These are phyloP conservation scores for Salvelinus sp. DNA, from an alignment of 2,113 vertebrate genomes.

Conservation along the genomic window DNA sequence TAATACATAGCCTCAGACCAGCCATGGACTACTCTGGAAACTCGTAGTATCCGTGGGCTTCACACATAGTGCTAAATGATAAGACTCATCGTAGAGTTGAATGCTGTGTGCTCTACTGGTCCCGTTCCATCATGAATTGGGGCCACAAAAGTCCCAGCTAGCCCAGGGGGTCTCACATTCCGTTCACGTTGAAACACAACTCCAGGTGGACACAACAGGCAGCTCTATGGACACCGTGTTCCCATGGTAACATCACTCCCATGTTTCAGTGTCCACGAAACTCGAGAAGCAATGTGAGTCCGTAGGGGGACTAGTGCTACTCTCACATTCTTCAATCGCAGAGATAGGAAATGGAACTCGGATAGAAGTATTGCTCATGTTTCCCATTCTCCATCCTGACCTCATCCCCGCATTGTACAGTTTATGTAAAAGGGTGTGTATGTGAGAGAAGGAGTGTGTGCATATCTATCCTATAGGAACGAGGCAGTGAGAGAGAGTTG, in stretches of 20 bases:
- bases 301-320: too few relatives aligned
- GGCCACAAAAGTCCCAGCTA: not conserved
- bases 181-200: not conserved
- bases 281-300: not conserved
- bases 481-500: constrained; percentile 52
- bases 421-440: constrained; percentile 11
- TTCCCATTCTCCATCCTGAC: too few relatives aligned
- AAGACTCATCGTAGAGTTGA: not conserved
- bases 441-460: not conserved
- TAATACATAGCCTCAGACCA: not conserved
- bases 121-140: not conserved
- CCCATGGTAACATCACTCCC: not conserved
- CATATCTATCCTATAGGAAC: constrained; percentile 24
- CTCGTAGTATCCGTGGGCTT: not conserved
- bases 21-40: not conserved
- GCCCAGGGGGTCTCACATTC: not conserved
- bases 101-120: not conserved
- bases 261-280: not conserved
- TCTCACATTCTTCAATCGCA: not conserved
- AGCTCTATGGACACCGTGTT: not conserved
- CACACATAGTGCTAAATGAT: not conserved
- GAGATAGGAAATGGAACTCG: too few relatives aligned
- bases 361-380: not conserved
- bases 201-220: not conserved
- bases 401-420: not conserved